Evolutionary conservation across 2,888 invertebrate genomes (phyloP), one percentile per base, ranked within the genome.

Genomic region (Hirtodrosophila alboralis): DNA sequence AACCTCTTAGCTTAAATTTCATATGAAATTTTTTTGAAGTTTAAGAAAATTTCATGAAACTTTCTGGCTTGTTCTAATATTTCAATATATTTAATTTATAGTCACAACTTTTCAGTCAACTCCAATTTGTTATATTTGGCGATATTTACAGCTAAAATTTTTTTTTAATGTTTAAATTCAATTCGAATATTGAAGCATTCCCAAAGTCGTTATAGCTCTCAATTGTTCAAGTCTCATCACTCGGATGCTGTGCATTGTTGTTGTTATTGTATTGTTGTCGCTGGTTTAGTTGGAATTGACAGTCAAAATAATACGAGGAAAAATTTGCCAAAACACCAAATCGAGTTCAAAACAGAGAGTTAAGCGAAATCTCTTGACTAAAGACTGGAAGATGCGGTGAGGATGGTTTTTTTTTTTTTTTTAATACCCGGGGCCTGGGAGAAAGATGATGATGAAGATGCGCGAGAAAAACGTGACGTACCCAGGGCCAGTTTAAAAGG

Each of bases 371-470:
- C 10, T 12, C 16, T n/a, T n/a, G n/a, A n/a, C n/a, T n/a, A n/a
- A n/a, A 16, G 41, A 56, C 7, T 23, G n/a, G 56, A 1, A 18
- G 18, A 18, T 5, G 28, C n/a, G n/a, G n/a, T 36, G 64, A 10
- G 64, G 61, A 44, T 33, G 44, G 16, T 44, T 21, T 10, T 10
- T 9, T 7, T 6, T 8, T 10, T 7, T 6, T 27, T 14, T 3
- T n/a, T 2, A 3, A 12, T 21, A 4, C 45, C 23, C 45, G 31
- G 31, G 1, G 14, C 6, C 28, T 36, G 51, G 40, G 37, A 18
- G 40, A 34, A 64, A 62, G 68, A 64, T 40, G 69, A 68, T 64
- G 78, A 80, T 81, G 81, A 79, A 78, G 79, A 79, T 78, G 79
- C 66, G 79, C 79, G 78, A 61, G 72, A 79, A 77, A 71, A 65